These are phyloP conservation scores for Andrena fulva DNA, from an alignment of 2,888 invertebrate species.

Conservation along the genomic window DNA sequence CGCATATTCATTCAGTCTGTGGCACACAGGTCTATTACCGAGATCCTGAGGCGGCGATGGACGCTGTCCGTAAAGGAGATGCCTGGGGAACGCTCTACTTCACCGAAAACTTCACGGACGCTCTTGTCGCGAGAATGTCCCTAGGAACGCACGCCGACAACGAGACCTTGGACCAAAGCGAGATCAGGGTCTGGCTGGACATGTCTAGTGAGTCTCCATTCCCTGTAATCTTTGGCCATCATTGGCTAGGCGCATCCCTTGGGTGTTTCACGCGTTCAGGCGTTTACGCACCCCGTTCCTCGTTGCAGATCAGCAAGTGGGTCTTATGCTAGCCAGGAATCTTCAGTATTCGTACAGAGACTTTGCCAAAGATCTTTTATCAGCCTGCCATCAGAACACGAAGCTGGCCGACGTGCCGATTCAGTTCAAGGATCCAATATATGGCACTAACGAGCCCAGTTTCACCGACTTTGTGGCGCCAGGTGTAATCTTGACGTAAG, in stretches of 20 bases:
- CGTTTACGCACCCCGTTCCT: background rate
- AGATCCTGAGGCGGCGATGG: constrained; percentile 88
- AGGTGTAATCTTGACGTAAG: constrained; percentile 96
- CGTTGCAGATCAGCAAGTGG: constrained; percentile 94
- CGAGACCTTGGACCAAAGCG: constrained; percentile 94
- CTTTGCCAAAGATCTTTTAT: constrained; percentile 91
- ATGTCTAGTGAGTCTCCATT: constrained; percentile 91
- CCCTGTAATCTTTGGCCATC: background rate
- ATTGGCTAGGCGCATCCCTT: background rate
- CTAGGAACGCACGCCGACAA: constrained; percentile 93
- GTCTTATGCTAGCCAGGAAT: constrained; percentile 94
- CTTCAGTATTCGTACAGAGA: constrained; percentile 94
- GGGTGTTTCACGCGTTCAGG: too few relatives aligned
- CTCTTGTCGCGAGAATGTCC: constrained; percentile 92
- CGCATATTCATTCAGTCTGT: background rate
- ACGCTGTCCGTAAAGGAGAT: constrained; percentile 91
- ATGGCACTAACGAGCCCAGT: constrained; percentile 94
- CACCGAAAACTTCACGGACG: constrained; percentile 95
- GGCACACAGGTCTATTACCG: constrained; percentile 87
- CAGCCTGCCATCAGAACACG: constrained; percentile 92
- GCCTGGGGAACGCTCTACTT: constrained; percentile 96
- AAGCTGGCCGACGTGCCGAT: constrained; percentile 95
- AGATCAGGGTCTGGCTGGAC: constrained; percentile 95
- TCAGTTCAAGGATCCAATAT: constrained; percentile 95
- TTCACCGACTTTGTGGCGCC: constrained; percentile 99